Base-by-base conservation (phyloP, 1,140 invertebrate species). In the Trichonephila clavata region DNA sequence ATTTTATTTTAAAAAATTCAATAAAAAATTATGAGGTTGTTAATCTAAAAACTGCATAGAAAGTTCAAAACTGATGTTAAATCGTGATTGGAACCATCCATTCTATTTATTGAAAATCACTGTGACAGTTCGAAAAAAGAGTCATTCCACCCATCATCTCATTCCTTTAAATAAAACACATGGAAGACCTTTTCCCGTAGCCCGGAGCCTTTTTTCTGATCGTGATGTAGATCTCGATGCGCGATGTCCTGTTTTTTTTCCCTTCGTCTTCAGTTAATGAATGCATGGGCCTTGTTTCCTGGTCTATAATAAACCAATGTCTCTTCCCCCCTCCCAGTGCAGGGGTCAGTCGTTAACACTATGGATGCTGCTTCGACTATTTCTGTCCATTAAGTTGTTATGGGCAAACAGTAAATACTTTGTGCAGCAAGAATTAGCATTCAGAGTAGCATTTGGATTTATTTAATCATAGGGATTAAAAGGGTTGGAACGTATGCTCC, bases 311-410 rank as follows among this genome's bases (percentile, higher is more conserved):
- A 59, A 59, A 83, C 81, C n/a, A 50, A 50, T 50, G 50, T 50
- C 50, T 50, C 50, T 50, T 83, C 81, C 43, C 21, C 2, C 81
- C n/a, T 43, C 50, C 27, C 81, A 27, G 81, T 24, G 20, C 81
- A 83, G 50, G 81, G 81, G 81, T 83, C 81, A 83, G 81, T 57
- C 81, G 81, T 83, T 50, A 59, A 83, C 81, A 57, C 81, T 83
- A 83, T 83, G 39, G 71, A 77, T 27, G 71, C 24, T 77, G 32
- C 27, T 77, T 77, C 71, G 27, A 27, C 71, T 77, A 77, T 77
- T 77, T 77, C 71, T 39, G 71, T 32, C 27, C 32, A 77, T 39
- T 18, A 27, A 77, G 27, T 32, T 39, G 71, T 77, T 77, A 77
- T 77, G 71, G 71, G 71, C 71, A 27, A 77, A 39, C 71, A 77